Conservation (phyloP, 2,797 vertebrate species). For the Pogonophryne albipinna region DNA sequence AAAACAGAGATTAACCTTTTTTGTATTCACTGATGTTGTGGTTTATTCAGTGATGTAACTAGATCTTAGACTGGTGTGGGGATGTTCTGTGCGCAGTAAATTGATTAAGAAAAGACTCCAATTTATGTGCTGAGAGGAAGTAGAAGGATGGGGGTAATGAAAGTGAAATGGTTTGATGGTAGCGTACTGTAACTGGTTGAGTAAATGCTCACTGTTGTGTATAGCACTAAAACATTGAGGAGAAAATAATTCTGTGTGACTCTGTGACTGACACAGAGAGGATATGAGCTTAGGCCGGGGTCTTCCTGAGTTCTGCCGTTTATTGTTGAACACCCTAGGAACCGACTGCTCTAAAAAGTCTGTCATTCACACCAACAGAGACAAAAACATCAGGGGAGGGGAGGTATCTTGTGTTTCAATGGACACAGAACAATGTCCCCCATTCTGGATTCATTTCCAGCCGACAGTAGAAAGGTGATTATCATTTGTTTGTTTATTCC, state of each 20-base stretch:
- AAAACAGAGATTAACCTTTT: constrained; percentile 67
- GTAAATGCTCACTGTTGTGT: constrained; percentile 55
- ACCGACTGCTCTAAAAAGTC: constrained; percentile 75
- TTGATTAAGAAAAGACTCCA: constrained; percentile 79
- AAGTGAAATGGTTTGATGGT: constrained; percentile 76
- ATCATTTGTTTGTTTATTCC: constrained; percentile 88
- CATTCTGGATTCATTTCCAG: constrained; percentile 79
- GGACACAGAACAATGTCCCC: constrained; percentile 76
- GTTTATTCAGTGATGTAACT: constrained; percentile 80
- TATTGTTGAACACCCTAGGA: constrained; percentile 62
- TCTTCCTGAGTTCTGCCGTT: constrained; percentile 58
- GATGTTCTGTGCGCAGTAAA: constrained; percentile 72
- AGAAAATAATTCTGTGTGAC: constrained; percentile 47
- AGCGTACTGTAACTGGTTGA: constrained; percentile 64
- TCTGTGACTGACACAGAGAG: constrained; percentile 57
- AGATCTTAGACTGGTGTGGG: constrained; percentile 57
- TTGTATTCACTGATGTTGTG: constrained; percentile 69
- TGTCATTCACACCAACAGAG: constrained; percentile 74
- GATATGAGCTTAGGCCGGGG: constrained; percentile 59
- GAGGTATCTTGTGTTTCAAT: constrained; percentile 72
- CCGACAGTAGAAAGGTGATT: constrained; percentile 85
- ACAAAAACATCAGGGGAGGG: constrained; percentile 67
- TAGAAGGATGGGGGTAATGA: constrained; percentile 73
- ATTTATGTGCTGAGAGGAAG: constrained; percentile 79
- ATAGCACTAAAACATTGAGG: constrained; percentile 50